Base-by-base conservation (phyloP, 1,140 invertebrate genomes). In the Orchestia grillus region DNA sequence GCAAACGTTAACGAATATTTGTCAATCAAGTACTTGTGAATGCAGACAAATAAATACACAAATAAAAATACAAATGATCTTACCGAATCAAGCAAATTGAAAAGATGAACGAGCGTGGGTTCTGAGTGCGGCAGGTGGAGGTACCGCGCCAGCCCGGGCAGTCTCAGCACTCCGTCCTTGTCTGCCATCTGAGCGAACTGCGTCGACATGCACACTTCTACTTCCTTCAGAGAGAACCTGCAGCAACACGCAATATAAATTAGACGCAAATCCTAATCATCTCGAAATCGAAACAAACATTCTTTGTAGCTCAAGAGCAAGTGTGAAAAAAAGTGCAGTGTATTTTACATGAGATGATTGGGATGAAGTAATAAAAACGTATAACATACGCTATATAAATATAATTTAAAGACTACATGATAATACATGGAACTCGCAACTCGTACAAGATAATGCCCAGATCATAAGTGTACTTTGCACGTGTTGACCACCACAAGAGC, bases 51-150 rank as follows among this genome's bases (percentile, higher is more conserved):
- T 77, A 36, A 36, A 77, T 23, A 23, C 11, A 77, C 11, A 8
- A 28, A 8, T 77, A 23, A 15, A 23, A 77, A 15, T 19, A 77
- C 28, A 15, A 19, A 28, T 36, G 36, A 40, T 23, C 92, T 94
- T 28, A 94, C 92, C 41, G 92, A 94, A 45, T 94, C 92, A 0
- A 45, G 40, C 36, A 94, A 94, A 94, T 94, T 94, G 44, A 94
- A 94, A 44, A 94, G 92, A 94, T 94, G 92, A 11, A 94, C 92
- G 15, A 94, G 92, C 6, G 92, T 94, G 43, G 92, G 92, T 94
- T 94, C 92, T 16, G 92, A 45, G 36, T 44, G 41, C 11, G 92
- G 92, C 92, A 94, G 40, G 44, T 94, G 92, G 36, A 94, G 44
- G 44, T 45, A 94, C 44, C 44, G 92, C 43, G 92, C 43, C 11